These are phyloP conservation scores for Tryphoninae sp. DNA, from an alignment of 2,888 invertebrate species.

Conservation along the genomic window DNA sequence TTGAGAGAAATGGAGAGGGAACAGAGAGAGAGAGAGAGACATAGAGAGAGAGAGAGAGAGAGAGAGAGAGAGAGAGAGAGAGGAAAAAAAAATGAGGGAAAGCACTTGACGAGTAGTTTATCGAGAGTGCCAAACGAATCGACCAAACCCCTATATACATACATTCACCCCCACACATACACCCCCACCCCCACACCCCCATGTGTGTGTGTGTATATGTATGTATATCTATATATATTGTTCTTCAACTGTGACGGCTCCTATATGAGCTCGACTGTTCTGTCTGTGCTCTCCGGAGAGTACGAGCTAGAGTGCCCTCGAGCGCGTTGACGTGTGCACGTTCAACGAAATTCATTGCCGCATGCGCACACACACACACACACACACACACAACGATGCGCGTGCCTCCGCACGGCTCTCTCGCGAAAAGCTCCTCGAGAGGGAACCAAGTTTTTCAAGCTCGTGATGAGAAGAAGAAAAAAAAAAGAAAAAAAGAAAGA, in stretches of 20 bases:
- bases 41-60: neutral
- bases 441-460: conserved; percentile 3
- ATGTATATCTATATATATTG: conserved; percentile 19
- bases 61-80: neutral
- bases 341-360: conserved; percentile 41
- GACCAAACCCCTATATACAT: conserved; percentile 32
- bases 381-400: neutral
- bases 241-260: conserved; percentile 9
- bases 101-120: conserved; percentile 55
- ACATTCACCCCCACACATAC: neutral
- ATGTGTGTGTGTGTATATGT: neutral
- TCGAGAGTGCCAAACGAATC: conserved; percentile 51
- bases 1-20: conserved; percentile 4
- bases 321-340: conserved; percentile 29
- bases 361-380: neutral
- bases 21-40: conserved; percentile 1
- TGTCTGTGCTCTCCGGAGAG: conserved; percentile 15
- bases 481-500: too few relatives aligned
- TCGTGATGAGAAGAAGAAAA: too few relatives aligned
- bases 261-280: conserved; percentile 25
- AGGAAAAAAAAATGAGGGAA: conserved; percentile 22
- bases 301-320: conserved; percentile 40
- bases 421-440: neutral
- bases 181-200: neutral
- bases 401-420: neutral